phyloP scores from a whole-genome alignment of 2,113 vertebrate genomes.

The Gallinago paraguaiae region DNA sequence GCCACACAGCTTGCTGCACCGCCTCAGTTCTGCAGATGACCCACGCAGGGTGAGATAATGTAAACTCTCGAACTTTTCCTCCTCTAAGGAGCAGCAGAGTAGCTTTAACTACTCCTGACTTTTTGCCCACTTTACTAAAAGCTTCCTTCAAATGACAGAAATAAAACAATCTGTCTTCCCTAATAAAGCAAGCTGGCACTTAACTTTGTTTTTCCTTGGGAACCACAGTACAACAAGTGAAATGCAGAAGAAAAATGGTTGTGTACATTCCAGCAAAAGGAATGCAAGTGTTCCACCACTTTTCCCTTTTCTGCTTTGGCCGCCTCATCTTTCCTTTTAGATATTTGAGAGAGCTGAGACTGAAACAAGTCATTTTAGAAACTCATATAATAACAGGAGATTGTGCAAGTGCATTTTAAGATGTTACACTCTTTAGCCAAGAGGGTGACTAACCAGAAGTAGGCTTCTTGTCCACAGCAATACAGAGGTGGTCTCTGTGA shows the following conservation, averaged over 20 bases:
- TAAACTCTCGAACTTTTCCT: background rate
- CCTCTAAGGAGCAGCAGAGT: background rate
- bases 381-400: background rate
- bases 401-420: background rate
- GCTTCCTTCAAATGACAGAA: conserved; percentile 54
- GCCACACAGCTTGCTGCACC: background rate
- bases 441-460: background rate
- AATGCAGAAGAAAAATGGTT: conserved; percentile 9
- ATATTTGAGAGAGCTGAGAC: background rate
- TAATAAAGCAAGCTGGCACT: conserved; percentile 61
- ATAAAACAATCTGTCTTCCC: conserved; percentile 53
- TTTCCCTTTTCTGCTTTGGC: background rate
- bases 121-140: conserved; percentile 53
- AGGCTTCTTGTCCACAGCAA: background rate
- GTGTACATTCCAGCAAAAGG: conserved; percentile 27
- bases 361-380: background rate
- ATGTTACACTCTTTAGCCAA: background rate
- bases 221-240: conserved; percentile 56
- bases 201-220: conserved; percentile 56
- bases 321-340: background rate
- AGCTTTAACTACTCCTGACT: conserved; percentile 19
- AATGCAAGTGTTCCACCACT: conserved; percentile 40
- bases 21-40: background rate
- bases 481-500: background rate
- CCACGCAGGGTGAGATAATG: background rate